Conservation (phyloP, 2,888 invertebrate genomes). For the Glyphotaelius pellucidus region DNA sequence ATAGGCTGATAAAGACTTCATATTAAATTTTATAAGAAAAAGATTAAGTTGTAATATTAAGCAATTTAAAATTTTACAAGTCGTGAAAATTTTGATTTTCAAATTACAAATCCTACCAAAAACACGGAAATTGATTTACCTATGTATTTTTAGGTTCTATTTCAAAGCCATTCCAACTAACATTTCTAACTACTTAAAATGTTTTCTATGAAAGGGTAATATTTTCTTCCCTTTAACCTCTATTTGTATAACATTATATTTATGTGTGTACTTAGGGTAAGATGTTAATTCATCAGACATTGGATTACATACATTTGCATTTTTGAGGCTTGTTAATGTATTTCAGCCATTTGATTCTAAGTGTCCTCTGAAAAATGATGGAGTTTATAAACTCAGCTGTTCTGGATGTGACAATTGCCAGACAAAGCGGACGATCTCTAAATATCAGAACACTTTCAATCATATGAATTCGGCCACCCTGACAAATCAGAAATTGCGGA, state of each 20-base stretch:
- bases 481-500: too few relatives aligned
- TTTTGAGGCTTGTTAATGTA: too few relatives aligned
- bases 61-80: not conserved
- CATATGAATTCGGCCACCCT: too few relatives aligned
- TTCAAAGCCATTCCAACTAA: conserved; percentile 21
- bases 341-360: too few relatives aligned
- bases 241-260: not conserved
- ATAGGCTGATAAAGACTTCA: not conserved
- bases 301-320: too few relatives aligned
- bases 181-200: not conserved
- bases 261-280: not conserved
- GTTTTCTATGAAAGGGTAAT: not conserved
- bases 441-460: too few relatives aligned
- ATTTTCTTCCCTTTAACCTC: not conserved
- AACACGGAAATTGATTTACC: not conserved
- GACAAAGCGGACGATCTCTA: too few relatives aligned
- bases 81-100: not conserved
- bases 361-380: too few relatives aligned
- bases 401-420: too few relatives aligned
- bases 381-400: too few relatives aligned
- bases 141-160: not conserved
- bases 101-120: not conserved
- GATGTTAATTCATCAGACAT: not conserved
- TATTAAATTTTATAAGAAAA: not conserved
- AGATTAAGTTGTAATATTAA: not conserved